A percentile compares a stretch with the other conserved stretches of the same genome.
These are phyloP conservation scores for Xenopus petersii DNA, from an alignment of 2,797 vertebrate species.

Conservation along the genomic window DNA sequence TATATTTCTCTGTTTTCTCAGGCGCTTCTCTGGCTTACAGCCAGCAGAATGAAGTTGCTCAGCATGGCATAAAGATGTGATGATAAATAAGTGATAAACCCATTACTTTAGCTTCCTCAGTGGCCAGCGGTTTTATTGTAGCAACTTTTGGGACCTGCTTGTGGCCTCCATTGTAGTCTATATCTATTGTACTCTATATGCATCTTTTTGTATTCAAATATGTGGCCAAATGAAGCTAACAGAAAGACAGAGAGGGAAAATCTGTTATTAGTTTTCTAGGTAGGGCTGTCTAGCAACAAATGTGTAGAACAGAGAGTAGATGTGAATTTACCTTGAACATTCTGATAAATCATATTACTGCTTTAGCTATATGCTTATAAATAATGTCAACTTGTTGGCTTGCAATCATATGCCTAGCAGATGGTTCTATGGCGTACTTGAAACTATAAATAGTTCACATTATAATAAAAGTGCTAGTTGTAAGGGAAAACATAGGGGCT, in stretches of 20 bases:
- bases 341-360: constrained; percentile 1
- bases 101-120: too few species aligned
- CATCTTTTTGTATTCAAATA: background rate
- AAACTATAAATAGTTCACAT: constrained; percentile 14
- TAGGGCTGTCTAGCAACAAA: background rate
- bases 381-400: background rate
- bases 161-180: too few species aligned
- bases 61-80: too few species aligned
- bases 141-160: too few species aligned
- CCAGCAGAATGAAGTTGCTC: too few species aligned
- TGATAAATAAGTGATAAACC: too few species aligned
- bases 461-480: constrained; percentile 4
- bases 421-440: constrained; percentile 2
- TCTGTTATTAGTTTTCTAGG: background rate
- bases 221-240: background rate
- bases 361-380: background rate
- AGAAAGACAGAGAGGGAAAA: background rate
- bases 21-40: too few species aligned
- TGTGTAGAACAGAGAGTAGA: background rate
- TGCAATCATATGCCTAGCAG: background rate
- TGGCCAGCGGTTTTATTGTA: too few species aligned
- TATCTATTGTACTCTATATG: too few species aligned
- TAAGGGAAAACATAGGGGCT: background rate
- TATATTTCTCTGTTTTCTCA: too few species aligned
- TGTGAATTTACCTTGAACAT: background rate